Conservation (phyloP, 2,113 vertebrate genomes). For the Microtus pennsylvanicus region DNA sequence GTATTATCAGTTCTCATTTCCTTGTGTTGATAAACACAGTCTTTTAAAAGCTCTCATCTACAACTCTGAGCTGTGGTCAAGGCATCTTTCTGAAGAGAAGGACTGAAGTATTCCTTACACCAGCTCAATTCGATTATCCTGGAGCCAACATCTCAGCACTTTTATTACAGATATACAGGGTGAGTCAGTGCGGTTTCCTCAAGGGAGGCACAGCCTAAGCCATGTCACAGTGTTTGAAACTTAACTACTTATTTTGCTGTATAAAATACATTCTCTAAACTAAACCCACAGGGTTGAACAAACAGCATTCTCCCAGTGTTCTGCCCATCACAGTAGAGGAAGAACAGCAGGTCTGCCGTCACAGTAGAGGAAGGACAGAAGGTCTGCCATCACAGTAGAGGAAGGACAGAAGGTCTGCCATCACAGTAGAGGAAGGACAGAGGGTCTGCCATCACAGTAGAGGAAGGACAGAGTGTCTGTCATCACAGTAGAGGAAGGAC, state of each 20-base stretch:
- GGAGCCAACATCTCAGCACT: background rate
- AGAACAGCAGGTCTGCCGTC: too few species aligned
- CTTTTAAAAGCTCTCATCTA: background rate
- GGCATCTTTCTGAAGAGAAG: background rate
- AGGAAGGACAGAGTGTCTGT: fast-evolving
- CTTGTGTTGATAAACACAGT: background rate
- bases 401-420: background rate
- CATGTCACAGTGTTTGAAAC: background rate
- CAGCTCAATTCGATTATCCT: background rate
- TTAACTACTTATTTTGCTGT: background rate
- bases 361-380: too few species aligned
- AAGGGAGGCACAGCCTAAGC: background rate
- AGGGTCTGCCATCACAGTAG: background rate
- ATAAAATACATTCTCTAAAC: background rate
- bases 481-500: too few species aligned
- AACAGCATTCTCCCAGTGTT: background rate
- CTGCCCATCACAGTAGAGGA: too few species aligned
- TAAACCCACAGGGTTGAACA: background rate
- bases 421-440: too few species aligned
- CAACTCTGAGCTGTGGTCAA: background rate
- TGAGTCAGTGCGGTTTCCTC: background rate
- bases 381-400: too few species aligned
- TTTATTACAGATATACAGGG: background rate
- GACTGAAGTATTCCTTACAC: background rate
- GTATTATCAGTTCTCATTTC: background rate